Conservation (phyloP, 2,113 vertebrate species). For the Muntiacus muntjak region DNA sequence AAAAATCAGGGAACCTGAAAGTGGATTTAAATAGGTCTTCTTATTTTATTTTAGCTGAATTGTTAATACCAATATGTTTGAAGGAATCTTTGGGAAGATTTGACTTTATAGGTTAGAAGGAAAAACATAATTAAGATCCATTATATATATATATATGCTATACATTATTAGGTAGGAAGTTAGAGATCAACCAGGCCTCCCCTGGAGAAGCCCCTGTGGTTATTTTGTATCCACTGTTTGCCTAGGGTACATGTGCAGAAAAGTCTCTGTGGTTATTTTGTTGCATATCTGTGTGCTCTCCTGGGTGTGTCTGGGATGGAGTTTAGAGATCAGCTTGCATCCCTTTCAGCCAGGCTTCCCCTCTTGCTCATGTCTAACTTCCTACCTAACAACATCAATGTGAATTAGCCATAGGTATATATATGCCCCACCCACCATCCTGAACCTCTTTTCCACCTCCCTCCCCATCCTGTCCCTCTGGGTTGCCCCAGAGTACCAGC, state of each 20-base stretch:
- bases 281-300: not conserved
- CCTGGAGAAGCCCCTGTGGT: not conserved
- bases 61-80: not conserved
- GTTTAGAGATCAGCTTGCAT: not conserved
- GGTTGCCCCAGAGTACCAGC: not conserved
- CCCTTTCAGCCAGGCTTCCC: not conserved
- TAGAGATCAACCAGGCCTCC: not conserved
- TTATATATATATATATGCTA: not conserved
- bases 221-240: not conserved
- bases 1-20: not conserved
- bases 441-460: not conserved
- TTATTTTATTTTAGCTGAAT: slow-evolving; percentile 31
- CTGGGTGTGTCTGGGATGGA: not conserved
- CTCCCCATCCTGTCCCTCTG: not conserved
- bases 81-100: not conserved
- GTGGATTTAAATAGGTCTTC: not conserved
- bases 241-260: not conserved
- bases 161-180: not conserved
- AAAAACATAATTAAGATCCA: slow-evolving; percentile 15
- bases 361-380: not conserved
- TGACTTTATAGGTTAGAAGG: not conserved
- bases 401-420: not conserved
- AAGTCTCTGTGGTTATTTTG: not conserved
- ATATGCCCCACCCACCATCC: not conserved
- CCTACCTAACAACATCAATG: not conserved